Conservation (phyloP, 2,113 vertebrate species). For the Neopipo cinnamomea region DNA sequence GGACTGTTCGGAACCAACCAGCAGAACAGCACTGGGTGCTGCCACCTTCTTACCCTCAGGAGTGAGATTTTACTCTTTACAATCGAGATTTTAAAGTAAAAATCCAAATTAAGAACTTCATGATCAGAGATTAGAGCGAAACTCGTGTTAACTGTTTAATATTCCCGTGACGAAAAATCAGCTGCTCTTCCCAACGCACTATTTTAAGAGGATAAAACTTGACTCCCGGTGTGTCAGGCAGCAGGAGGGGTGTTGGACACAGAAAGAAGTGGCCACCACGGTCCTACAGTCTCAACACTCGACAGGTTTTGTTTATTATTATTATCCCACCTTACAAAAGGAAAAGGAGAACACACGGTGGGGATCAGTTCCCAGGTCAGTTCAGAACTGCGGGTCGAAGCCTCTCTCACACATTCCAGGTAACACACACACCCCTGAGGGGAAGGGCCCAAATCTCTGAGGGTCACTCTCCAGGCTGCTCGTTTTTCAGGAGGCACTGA, state of each 20-base stretch:
- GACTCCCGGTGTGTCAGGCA: neutral
- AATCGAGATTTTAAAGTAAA: neutral
- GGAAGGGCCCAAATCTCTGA: neutral
- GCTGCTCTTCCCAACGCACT: neutral
- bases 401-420: neutral
- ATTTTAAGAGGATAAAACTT: neutral
- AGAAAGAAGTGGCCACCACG: neutral
- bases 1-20: neutral
- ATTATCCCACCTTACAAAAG: constrained; percentile 4
- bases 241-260: neutral
- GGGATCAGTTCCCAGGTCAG: neutral
- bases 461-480: neutral
- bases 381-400: neutral
- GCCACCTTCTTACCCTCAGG: neutral
- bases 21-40: neutral
- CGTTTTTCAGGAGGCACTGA: neutral
- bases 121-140: neutral
- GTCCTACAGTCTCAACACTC: neutral
- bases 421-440: neutral
- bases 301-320: neutral
- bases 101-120: neutral
- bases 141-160: neutral
- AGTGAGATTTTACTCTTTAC: neutral
- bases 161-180: neutral
- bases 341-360: neutral